Evolutionary conservation across 2,797 vertebrate genomes (phyloP).

Genomic region (Mormyrops boulengeri): DNA sequence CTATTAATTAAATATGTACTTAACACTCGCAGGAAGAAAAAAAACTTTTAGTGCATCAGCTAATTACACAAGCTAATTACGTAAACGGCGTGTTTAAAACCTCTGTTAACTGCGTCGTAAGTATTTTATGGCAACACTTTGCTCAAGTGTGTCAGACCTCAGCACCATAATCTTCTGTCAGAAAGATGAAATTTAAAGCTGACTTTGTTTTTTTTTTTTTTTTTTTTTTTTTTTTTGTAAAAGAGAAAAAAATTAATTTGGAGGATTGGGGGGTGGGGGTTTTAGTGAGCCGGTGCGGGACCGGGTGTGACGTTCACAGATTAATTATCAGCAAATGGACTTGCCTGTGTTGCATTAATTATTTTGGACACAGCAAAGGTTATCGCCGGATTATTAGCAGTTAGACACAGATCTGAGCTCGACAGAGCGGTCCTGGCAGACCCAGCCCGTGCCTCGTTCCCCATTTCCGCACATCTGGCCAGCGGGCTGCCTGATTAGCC

Average conservation of each 20-base stretch:
- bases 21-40: background rate
- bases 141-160: background rate
- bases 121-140: background rate
- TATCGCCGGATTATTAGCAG: background rate
- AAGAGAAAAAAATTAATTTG: too few species aligned
- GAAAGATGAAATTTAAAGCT: constrained; percentile 4
- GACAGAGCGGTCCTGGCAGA: background rate
- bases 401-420: constrained; percentile 8
- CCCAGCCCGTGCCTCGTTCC: background rate
- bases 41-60: constrained; percentile 8
- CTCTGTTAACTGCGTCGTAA: background rate
- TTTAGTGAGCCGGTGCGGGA: too few species aligned
- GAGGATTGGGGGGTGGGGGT: too few species aligned
- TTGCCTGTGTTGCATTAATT: constrained; percentile 3
- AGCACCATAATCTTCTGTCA: constrained; percentile 1
- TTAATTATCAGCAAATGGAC: constrained; percentile 6
- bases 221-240: too few species aligned
- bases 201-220: background rate
- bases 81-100: constrained; percentile 9
- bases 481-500: constrained; percentile 7
- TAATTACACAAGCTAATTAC: constrained; percentile 2
- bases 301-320: constrained; percentile 4
- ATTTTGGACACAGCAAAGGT: constrained; percentile 3
- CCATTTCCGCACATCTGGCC: background rate
- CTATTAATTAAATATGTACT: constrained; percentile 9